Percentiles rank a stretch among this genome's conserved stretches.
Conservation (phyloP, 2,797 vertebrate genomes). For the Alectoris magna region DNA sequence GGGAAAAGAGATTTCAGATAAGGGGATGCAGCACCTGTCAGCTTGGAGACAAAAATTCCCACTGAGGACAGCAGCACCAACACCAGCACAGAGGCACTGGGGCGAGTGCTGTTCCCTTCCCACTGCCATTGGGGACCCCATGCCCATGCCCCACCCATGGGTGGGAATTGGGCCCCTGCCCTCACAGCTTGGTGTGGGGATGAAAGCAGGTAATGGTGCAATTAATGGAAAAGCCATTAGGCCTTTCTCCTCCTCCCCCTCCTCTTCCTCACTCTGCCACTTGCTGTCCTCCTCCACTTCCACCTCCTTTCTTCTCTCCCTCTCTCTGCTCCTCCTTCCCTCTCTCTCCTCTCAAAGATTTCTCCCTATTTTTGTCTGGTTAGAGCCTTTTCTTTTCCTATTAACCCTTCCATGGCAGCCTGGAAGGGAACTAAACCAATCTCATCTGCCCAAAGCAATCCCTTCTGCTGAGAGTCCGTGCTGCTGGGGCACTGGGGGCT, state of each 20-base stretch:
- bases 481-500: fast-evolving
- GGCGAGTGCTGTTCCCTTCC: neutral
- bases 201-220: constrained; percentile 75
- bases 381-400: constrained; percentile 59
- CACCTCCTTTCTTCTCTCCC: constrained; percentile 62
- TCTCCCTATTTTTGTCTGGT: constrained; percentile 66
- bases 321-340: constrained; percentile 55
- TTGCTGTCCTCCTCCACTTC: constrained; percentile 70
- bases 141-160: fast-evolving
- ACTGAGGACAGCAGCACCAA: neutral
- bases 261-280: constrained; percentile 67
- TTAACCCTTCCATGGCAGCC: constrained; percentile 46
- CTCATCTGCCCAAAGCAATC: neutral
- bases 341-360: constrained; percentile 55
- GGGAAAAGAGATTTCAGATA: neutral
- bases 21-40: neutral
- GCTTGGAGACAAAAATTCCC: neutral
- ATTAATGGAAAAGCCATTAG: constrained; percentile 80
- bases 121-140: fast-evolving
- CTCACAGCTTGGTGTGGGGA: neutral
- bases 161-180: neutral
- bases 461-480: neutral
- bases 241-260: constrained; percentile 69
- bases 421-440: neutral
- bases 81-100: too few species aligned